These are phyloP conservation scores for Euclidia mi DNA, from an alignment of 2,888 invertebrate genomes.

Conservation along the genomic window DNA sequence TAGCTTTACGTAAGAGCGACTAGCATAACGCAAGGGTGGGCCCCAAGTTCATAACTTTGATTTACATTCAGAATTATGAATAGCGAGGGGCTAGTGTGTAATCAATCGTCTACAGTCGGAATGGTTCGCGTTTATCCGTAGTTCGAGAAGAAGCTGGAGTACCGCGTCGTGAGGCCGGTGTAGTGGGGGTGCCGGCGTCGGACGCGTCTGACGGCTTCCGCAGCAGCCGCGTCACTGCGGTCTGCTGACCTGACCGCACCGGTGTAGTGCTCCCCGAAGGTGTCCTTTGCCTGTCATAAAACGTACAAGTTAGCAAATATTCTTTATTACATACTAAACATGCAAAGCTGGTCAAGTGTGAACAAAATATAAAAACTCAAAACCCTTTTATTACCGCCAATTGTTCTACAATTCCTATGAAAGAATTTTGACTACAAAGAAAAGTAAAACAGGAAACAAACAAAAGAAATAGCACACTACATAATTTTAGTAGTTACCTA, in stretches of 20 bases:
- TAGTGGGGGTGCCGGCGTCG: conserved; percentile 90
- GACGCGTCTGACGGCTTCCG: conserved; percentile 93
- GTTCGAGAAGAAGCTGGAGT: conserved; percentile 83
- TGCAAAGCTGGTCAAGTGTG: conserved; percentile 55
- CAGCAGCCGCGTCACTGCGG: conserved; percentile 91
- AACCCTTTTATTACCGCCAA: conserved; percentile 43
- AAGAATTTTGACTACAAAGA: conserved; percentile 45
- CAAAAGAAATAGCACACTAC: conserved; percentile 48
- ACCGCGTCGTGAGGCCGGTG: conserved; percentile 79
- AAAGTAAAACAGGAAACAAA: conserved; percentile 22
- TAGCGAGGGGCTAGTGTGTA: conserved; percentile 31
- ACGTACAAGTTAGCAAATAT: conserved; percentile 36
- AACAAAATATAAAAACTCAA: conserved; percentile 31
- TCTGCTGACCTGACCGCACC: conserved; percentile 91
- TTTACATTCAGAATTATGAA: conserved; percentile 44
- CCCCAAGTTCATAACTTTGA: conserved; percentile 40
- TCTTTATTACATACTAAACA: conserved; percentile 25
- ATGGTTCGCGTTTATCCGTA: conserved; percentile 92
- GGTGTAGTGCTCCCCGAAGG: conserved; percentile 94
- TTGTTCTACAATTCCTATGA: conserved; percentile 42
- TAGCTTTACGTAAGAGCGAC: conserved; percentile 66
- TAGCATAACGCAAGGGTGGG: conserved; percentile 62
- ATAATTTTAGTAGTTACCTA: conserved; percentile 78
- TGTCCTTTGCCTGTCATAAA: conserved; percentile 91
- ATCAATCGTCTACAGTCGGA: conserved; percentile 91